Evolutionary conservation across 37 sponge, comb jelly and placozoan genomes (phyloP).

Genomic region (Bolinopsis microptera): DNA sequence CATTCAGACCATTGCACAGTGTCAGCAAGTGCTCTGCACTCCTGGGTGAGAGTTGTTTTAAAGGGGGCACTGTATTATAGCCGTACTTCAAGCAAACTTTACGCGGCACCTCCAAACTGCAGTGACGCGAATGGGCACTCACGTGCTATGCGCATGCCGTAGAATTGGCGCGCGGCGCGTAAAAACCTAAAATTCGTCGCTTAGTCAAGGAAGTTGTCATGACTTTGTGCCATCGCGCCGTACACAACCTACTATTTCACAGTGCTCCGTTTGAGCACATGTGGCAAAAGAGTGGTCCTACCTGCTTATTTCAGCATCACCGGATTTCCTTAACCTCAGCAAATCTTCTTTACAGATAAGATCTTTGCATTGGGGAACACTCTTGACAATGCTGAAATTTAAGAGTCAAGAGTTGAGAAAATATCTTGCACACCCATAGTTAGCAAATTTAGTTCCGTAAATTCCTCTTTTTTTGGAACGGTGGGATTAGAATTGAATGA

Average conservation of each 20-base stretch:
- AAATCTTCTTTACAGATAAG: background rate
- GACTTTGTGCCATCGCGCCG: background rate
- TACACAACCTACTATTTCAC: background rate
- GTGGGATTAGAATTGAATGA: no score
- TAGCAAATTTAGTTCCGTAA: no score
- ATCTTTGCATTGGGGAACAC: background rate
- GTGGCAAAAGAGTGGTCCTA: background rate
- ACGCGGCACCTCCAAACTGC: no score
- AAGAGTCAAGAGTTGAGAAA: no score
- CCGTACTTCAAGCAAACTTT: no score
- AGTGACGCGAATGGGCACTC: no score
- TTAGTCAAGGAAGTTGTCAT: background rate
- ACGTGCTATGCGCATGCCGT: background rate
- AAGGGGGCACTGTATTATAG: no score
- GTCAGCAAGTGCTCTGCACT: background rate
- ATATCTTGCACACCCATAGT: no score
- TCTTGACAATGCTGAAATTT: background rate
- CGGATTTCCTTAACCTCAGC: background rate
- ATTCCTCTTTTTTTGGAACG: no score
- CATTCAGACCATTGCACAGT: background rate
- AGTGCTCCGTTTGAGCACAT: background rate
- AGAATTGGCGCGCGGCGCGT: no score
- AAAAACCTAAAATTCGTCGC: background rate
- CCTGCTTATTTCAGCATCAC: background rate
- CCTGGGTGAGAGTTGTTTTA: background rate